These are phyloP conservation scores for Luperina testacea DNA, from an alignment of 2,888 invertebrate genomes.

Conservation along the genomic window DNA sequence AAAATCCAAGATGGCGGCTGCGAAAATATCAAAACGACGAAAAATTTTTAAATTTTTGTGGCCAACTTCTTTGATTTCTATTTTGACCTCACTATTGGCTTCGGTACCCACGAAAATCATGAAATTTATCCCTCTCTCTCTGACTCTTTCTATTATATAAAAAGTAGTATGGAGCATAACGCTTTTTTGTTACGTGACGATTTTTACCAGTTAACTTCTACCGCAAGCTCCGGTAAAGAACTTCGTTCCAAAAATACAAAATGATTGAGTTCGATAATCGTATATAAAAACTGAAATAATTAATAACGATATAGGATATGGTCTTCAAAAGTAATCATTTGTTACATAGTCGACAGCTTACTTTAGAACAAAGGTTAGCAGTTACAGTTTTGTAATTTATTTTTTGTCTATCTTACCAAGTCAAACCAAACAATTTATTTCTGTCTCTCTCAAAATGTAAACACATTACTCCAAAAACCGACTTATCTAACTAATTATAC, in stretches of 20 bases:
- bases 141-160: no score
- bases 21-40: neutral
- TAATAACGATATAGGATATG: neutral
- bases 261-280: neutral
- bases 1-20: neutral
- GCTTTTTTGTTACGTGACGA: no score
- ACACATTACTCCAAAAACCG: slow-evolving; percentile 60
- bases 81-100: neutral
- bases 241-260: no score
- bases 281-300: neutral
- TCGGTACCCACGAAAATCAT: neutral
- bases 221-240: no score
- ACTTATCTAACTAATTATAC: slow-evolving; percentile 56
- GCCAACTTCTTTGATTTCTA: neutral
- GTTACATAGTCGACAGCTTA: neutral
- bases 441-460: slow-evolving; percentile 45
- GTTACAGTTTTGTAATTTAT: neutral
- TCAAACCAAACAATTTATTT: slow-evolving; percentile 12
- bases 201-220: no score
- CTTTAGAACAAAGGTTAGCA: neutral
- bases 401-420: neutral
- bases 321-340: neutral
- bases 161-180: no score
- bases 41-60: neutral
- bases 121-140: neutral